Evolutionary conservation across 1,140 invertebrate species (phyloP).

Genomic region (Marisa cornuarietis): DNA sequence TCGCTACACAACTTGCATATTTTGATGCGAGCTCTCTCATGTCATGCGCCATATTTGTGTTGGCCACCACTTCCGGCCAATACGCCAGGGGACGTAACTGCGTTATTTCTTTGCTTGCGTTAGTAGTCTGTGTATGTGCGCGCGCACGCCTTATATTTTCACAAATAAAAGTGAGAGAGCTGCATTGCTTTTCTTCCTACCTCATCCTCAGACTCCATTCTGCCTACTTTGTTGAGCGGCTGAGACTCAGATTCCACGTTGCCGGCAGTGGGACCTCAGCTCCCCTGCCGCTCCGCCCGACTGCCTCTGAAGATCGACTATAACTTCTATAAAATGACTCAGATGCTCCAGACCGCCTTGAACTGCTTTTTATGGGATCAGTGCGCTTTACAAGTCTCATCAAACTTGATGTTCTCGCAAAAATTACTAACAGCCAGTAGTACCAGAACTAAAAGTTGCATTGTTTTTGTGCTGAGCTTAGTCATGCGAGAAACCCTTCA

Average conservation of each 20-base stretch:
- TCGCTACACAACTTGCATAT: background rate
- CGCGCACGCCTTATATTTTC: too few species aligned
- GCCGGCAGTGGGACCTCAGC: too few species aligned
- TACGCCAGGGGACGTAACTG: conserved; percentile 1
- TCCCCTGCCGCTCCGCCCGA: too few species aligned
- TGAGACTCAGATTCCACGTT: too few species aligned
- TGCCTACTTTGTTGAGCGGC: too few species aligned
- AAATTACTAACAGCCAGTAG: too few species aligned
- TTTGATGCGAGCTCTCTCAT: conserved; percentile 10
- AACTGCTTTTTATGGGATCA: background rate
- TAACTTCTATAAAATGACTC: too few species aligned
- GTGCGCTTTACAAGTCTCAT: background rate
- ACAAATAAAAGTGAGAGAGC: too few species aligned
- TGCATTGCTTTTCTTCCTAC: too few species aligned
- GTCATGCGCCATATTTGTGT: conserved; percentile 36
- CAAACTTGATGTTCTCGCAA: background rate
- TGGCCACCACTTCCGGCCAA: conserved; percentile 36
- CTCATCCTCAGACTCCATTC: too few species aligned
- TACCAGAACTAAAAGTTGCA: background rate
- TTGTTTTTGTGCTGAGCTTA: background rate
- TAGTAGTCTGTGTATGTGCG: too few species aligned
- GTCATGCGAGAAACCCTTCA: background rate
- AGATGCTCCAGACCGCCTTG: background rate
- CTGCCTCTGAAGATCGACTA: too few species aligned
- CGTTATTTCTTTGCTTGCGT: background rate